Percentiles rank a stretch among this genome's conserved stretches.
These are phyloP conservation scores for Diarsia dahlii DNA, from an alignment of 2,888 invertebrate species.

Conservation along the genomic window DNA sequence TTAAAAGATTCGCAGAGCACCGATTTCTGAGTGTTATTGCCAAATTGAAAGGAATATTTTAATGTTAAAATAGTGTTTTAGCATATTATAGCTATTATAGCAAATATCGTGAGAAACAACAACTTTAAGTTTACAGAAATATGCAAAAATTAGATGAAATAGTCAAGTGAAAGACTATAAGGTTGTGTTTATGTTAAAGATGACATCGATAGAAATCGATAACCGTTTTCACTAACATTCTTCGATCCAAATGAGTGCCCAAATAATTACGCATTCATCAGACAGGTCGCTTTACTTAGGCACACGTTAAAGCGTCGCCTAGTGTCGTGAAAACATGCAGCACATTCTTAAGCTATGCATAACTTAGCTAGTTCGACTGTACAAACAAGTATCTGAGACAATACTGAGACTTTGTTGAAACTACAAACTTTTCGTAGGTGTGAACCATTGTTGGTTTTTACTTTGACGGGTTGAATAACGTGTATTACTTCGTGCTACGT, in stretches of 20 bases:
- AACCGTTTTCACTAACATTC: background rate
- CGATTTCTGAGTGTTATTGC: slow-evolving; percentile 40
- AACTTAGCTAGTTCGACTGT: slow-evolving; percentile 47
- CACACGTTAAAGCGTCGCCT: background rate
- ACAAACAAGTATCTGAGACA: slow-evolving; percentile 44
- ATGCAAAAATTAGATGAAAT: slow-evolving; percentile 19
- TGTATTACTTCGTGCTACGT: slow-evolving; percentile 10
- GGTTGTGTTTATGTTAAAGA: slow-evolving; percentile 6
- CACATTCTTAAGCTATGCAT: slow-evolving; percentile 58
- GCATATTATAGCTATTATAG: slow-evolving; percentile 47
- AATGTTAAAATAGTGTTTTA: slow-evolving; percentile 36
- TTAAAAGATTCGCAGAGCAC: slow-evolving; percentile 38
- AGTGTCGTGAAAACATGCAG: background rate
- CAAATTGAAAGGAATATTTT: slow-evolving; percentile 47
- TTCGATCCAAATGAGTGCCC: background rate
- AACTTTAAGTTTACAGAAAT: slow-evolving; percentile 12
- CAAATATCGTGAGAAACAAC: slow-evolving; percentile 56
- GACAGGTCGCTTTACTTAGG: background rate
- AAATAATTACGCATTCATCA: background rate
- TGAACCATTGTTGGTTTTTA: slow-evolving; percentile 47
- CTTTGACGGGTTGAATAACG: slow-evolving; percentile 34
- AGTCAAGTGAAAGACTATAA: slow-evolving; percentile 11
- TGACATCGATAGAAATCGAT: background rate
- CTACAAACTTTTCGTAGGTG: slow-evolving; percentile 39
- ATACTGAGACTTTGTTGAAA: slow-evolving; percentile 43